phyloP scores from a whole-genome alignment of 2,797 vertebrate genomes.

The Thripadectes ignobilis region DNA sequence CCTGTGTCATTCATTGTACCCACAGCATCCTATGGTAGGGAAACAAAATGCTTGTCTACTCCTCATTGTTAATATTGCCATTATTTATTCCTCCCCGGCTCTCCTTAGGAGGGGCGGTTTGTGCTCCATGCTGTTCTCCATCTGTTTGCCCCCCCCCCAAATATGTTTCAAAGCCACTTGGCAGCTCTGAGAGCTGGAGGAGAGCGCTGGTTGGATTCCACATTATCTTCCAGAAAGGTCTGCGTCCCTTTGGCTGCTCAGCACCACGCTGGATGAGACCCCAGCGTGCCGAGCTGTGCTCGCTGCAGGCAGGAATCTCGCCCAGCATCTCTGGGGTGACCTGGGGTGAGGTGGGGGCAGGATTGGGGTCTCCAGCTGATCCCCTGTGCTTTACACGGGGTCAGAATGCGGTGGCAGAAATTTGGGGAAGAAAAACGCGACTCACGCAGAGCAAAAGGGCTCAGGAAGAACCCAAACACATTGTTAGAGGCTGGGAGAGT shows the following conservation, averaged over 20 bases:
- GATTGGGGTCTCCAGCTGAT: not conserved
- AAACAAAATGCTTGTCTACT: conserved; percentile 17
- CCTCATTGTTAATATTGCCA: not conserved
- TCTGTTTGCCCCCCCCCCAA: not conserved
- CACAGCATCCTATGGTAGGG: not conserved
- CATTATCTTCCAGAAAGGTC: not conserved
- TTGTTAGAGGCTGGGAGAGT: not conserved
- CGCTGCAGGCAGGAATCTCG: not conserved
- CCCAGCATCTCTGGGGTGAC: not conserved
- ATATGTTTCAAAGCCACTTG: not conserved
- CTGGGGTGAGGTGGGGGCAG: not conserved
- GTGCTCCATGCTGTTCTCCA: not conserved
- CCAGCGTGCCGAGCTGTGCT: not conserved
- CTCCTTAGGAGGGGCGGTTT: conserved; percentile 1
- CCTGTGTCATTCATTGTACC: not conserved
- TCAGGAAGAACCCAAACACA: not conserved
- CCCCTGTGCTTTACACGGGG: accelerated
- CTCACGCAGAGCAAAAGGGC: accelerated
- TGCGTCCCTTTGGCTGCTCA: not conserved
- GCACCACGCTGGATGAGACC: not conserved
- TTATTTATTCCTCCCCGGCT: not conserved
- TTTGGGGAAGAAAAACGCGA: not conserved
- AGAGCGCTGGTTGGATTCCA: not conserved
- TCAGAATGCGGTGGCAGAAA: not conserved
- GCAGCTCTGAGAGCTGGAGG: not conserved